phyloP scores from a whole-genome alignment of 2,797 vertebrate species.

The Cuniculus paca region DNA sequence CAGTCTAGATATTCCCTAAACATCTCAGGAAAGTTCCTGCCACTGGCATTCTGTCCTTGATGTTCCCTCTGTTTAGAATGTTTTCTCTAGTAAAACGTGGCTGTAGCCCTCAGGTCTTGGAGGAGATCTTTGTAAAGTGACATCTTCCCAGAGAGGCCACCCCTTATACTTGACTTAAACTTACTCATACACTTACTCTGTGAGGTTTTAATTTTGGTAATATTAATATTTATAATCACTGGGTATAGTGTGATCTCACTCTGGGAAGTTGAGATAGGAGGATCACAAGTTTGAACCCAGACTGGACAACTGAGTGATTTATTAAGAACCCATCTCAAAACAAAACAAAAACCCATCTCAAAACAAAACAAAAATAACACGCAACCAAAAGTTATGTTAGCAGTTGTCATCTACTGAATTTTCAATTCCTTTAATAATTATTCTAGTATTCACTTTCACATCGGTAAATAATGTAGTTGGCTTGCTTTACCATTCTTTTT shows the following conservation, averaged over 20 bases:
- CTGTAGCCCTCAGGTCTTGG: not conserved
- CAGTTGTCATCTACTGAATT: not conserved
- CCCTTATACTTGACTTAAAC: not conserved
- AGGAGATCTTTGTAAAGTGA: not conserved
- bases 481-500: not conserved
- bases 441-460: not conserved
- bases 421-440: not conserved
- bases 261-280: not conserved
- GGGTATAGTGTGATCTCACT: not conserved
- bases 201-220: not conserved
- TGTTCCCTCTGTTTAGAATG: not conserved
- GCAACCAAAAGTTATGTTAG: not conserved
- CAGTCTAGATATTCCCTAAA: not conserved
- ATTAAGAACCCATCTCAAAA: not conserved
- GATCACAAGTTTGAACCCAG: not conserved
- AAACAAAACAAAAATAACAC: not conserved
- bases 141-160: not conserved
- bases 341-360: not conserved
- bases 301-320: not conserved
- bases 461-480: not conserved
- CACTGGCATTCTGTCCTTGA: not conserved
- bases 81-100: not conserved
- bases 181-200: not conserved
- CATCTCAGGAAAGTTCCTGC: not conserved
- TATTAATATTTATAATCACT: not conserved